Evolutionary conservation across 1,140 invertebrate genomes (phyloP).

Genomic region (Cyclargus thomasi): DNA sequence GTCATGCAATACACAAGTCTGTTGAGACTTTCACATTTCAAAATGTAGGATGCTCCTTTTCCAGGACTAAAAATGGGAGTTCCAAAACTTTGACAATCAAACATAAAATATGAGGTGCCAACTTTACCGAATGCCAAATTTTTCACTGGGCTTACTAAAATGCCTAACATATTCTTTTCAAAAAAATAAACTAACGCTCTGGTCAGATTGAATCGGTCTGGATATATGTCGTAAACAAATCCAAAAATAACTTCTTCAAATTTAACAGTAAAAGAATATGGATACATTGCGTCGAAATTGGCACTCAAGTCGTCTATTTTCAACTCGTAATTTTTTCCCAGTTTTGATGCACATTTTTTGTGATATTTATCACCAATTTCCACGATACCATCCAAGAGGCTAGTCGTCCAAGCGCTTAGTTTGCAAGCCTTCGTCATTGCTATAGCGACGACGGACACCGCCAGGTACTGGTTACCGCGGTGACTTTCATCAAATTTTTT

Average conservation of each 20-base stretch:
- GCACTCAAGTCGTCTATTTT: conserved; percentile 73
- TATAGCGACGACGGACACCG: conserved; percentile 73
- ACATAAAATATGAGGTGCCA: conserved; percentile 78
- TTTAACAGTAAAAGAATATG: conserved; percentile 75
- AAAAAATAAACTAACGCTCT: conserved; percentile 78
- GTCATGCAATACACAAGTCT: conserved; percentile 77
- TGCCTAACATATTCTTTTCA: conserved; percentile 69
- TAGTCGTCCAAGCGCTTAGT: conserved; percentile 76
- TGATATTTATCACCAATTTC: conserved; percentile 76
- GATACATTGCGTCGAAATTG: conserved; percentile 76
- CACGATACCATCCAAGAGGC: conserved; percentile 77
- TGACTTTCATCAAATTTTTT: conserved; percentile 53
- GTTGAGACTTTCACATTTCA: conserved; percentile 77
- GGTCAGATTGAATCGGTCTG: conserved; percentile 77
- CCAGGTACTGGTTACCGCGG: conserved; percentile 76
- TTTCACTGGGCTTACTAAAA: conserved; percentile 72
- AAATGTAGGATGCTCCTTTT: conserved; percentile 75
- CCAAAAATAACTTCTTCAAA: conserved; percentile 77
- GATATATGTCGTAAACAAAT: conserved; percentile 74
- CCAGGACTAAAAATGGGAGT: conserved; percentile 76
- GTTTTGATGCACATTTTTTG: conserved; percentile 60
- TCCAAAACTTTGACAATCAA: conserved; percentile 77
- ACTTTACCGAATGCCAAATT: conserved; percentile 77
- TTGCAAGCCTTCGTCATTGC: conserved; percentile 76
- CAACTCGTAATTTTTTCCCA: conserved; percentile 53